Conservation (phyloP, 2,888 invertebrate species). For the Agrotis exclamationis region DNA sequence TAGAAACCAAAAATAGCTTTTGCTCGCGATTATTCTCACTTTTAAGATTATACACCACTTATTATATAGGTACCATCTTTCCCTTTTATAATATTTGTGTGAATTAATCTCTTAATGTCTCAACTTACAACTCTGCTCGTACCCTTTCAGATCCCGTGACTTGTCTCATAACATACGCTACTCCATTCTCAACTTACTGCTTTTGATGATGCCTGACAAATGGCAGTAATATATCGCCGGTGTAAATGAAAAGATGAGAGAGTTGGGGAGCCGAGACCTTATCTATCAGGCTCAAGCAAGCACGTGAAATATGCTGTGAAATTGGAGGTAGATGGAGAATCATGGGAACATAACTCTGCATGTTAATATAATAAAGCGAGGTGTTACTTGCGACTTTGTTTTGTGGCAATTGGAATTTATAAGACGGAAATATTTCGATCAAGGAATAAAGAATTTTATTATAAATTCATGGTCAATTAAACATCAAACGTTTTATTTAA, state of each 20-base stretch:
- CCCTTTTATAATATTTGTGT: too few relatives aligned
- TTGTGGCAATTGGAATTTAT: background rate
- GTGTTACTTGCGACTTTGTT: background rate
- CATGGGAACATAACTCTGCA: slow-evolving; percentile 10
- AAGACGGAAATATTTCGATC: background rate
- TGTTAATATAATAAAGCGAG: background rate
- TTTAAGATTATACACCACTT: too few relatives aligned
- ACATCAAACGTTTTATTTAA: too few relatives aligned
- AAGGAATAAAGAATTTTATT: too few relatives aligned
- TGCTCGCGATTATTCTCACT: too few relatives aligned
- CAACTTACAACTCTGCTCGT: background rate
- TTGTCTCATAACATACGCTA: slow-evolving; percentile 16
- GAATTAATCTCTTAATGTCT: too few relatives aligned
- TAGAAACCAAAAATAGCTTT: too few relatives aligned
- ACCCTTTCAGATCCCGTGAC: background rate
- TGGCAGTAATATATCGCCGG: slow-evolving; percentile 41
- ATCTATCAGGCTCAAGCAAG: slow-evolving; percentile 45
- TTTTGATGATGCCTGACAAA: slow-evolving; percentile 46
- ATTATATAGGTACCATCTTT: too few relatives aligned
- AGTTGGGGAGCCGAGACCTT: slow-evolving; percentile 14
- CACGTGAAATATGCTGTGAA: slow-evolving; percentile 48
- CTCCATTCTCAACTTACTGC: slow-evolving; percentile 40
- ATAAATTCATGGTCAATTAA: too few relatives aligned
- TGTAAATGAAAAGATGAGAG: slow-evolving; percentile 49
- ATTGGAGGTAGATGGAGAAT: slow-evolving; percentile 39